Evolutionary conservation across 2,113 vertebrate genomes (phyloP), one percentile per base, ranked within the genome.

Genomic region (Lagopus muta): DNA sequence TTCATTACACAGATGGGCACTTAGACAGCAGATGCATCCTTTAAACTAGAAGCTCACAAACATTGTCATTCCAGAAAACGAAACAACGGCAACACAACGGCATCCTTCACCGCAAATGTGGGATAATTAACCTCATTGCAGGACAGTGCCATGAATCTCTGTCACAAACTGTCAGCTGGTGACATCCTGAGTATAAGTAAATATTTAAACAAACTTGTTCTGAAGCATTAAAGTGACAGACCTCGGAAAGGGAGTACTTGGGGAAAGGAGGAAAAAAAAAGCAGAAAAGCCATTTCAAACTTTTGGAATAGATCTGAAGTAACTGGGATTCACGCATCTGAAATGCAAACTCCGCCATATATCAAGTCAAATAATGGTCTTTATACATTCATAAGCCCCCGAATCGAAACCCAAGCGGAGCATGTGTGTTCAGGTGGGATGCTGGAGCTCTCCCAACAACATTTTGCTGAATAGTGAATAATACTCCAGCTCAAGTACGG

Each of bases 401-500:
- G 0, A 87, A 93, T 82, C 76, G 91, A 95, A 93, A 90, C 54
- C 86, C 92, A 84, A 92, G 90, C 48, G 60, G 94, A 95, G 76
- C 86, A 69, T 89, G 84, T 89, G 94, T 90, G 83, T 95, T 92
- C 91, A 94, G 88, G 91, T 94, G 86, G 88, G 93, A 94, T 85
- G 90, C 77, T 92, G 92, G 96, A 97, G 73, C 88, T 87, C 93
- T 95, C 94, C 82, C 93, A 96, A 69, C 77, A 95, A 95, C 81
- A 90, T 97, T 96, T 95, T 95, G 95, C 96, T 97, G 96, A 97
- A 94, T 96, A 96, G 97, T 98, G 97, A 98, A 90, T 97, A 97
- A 97, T 97, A 98, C 96, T 97, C 97, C 97, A 97, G 94, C 92
- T 96, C 92, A n/a, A 86, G 94, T 93, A 89, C n/a, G 64, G 90